These are phyloP conservation scores for Oreochromis mossambicus DNA, from an alignment of 2,797 vertebrate genomes.

Conservation along the genomic window DNA sequence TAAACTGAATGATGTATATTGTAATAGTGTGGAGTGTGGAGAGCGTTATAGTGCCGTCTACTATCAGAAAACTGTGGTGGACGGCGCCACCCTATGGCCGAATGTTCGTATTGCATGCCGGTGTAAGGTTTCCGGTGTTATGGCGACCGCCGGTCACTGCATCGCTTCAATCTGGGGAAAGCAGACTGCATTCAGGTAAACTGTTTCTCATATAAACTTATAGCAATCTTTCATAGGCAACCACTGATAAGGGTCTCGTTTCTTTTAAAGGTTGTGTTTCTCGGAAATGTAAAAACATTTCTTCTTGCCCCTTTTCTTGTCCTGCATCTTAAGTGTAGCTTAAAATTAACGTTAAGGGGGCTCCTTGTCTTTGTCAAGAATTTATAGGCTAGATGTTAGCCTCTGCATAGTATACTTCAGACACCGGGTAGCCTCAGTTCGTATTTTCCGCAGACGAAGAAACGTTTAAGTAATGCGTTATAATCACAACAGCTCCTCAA, in stretches of 20 bases:
- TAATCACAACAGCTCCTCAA: neutral
- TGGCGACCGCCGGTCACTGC: conserved; percentile 73
- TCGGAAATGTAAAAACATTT: too few relatives aligned
- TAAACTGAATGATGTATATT: neutral
- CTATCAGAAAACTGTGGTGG: neutral
- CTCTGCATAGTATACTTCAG: neutral
- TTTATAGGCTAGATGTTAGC: conserved; percentile 19
- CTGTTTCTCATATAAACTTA: neutral
- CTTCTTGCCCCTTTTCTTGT: neutral
- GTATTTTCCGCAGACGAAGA: neutral
- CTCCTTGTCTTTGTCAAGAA: conserved; percentile 6
- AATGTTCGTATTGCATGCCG: neutral
- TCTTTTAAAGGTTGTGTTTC: neutral
- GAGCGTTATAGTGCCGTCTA: neutral
- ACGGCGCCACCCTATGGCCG: conserved; percentile 47
- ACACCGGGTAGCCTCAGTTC: neutral
- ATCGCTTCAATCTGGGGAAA: conserved; percentile 35
- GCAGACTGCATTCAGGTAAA: conserved; percentile 33
- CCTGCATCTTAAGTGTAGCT: neutral
- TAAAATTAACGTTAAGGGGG: neutral
- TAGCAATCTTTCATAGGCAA: accelerated
- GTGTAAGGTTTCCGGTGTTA: conserved; percentile 79
- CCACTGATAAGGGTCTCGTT: accelerated
- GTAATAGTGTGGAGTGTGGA: neutral
- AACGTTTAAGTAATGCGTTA: neutral